Percentiles rank a stretch among this genome's conserved stretches.
phyloP scores from a whole-genome alignment of 30 jellyfish, hydroid and myxozoan genomes.

The Aurelia aurita region DNA sequence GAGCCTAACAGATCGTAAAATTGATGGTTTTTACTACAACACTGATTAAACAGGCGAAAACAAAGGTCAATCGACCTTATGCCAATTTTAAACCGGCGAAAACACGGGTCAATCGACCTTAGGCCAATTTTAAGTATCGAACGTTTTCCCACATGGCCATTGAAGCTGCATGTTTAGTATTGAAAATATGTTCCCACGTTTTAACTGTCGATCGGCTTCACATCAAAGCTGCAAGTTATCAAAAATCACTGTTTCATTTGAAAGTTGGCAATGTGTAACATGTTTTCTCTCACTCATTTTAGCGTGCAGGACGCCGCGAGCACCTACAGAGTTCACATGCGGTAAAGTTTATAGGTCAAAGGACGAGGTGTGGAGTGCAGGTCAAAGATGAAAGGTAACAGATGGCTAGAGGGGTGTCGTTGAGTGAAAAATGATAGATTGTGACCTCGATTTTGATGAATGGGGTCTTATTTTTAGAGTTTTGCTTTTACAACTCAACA shows the following conservation, averaged over 20 bases:
- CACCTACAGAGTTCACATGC: conserved; percentile 63
- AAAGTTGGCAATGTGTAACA: conserved; percentile 8
- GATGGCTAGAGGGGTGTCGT: conserved; percentile 26
- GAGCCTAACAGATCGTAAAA: too few relatives aligned
- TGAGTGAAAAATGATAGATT: conserved; percentile 44
- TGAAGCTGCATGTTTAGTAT: not conserved
- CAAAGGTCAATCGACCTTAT: too few relatives aligned
- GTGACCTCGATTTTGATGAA: conserved; percentile 50
- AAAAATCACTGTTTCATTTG: conserved; percentile 33
- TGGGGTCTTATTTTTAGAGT: conserved; percentile 27
- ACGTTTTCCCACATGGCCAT: not conserved
- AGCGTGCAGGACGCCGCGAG: conserved; percentile 72
- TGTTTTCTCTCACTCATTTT: conserved; percentile 44
- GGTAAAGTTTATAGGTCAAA: conserved; percentile 69
- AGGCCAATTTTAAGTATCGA: too few relatives aligned
- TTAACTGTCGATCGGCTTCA: conserved; percentile 30
- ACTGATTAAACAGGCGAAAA: too few relatives aligned
- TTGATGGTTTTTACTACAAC: too few relatives aligned
- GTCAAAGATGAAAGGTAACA: conserved; percentile 65
- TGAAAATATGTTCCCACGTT: conserved; percentile 48
- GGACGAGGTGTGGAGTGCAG: conserved; percentile 76
- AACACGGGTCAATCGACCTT: too few relatives aligned
- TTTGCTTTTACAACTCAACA: not conserved
- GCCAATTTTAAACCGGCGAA: too few relatives aligned
- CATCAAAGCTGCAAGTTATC: conserved; percentile 43